Conservation (phyloP, 2,113 vertebrate genomes). For the Acinonyx jubatus region DNA sequence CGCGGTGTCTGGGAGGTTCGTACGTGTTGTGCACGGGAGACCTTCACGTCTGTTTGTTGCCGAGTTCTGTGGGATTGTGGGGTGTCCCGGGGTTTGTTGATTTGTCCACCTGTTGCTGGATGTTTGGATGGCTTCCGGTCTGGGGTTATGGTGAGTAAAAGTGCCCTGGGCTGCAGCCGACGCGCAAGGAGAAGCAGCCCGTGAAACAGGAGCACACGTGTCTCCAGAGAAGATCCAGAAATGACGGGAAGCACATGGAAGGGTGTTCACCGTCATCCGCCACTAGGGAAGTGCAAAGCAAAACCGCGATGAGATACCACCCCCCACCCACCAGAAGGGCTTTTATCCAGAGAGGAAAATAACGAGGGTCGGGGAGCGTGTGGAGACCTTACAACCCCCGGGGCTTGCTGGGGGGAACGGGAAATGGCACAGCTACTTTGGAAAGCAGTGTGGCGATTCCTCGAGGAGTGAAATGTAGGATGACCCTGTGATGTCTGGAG, state of each 20-base stretch:
- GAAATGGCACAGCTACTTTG: neutral
- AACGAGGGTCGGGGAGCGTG: neutral
- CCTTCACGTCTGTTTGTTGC: neutral
- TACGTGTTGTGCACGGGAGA: rapidly evolving
- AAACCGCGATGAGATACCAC: neutral
- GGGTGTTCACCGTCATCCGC: neutral
- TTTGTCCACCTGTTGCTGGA: neutral
- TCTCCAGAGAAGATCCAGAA: neutral
- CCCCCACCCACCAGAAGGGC: neutral
- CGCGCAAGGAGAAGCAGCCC: neutral
- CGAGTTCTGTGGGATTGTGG: neutral
- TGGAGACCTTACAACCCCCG: neutral
- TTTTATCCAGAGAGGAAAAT: neutral
- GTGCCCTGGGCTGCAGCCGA: neutral
- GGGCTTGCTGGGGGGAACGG: too few relatives aligned
- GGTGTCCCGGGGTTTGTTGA: neutral
- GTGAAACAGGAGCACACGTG: neutral
- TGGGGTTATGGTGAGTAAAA: neutral
- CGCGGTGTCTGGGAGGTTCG: neutral
- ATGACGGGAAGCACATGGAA: neutral
- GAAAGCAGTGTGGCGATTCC: neutral
- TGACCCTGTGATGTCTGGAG: neutral
- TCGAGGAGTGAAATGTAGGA: neutral
- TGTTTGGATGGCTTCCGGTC: neutral
- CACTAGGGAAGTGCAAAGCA: neutral